Evolutionary conservation across 2,797 vertebrate species (phyloP), one percentile per base, ranked within the genome.

Genomic region (Loris lydekkerianus): DNA sequence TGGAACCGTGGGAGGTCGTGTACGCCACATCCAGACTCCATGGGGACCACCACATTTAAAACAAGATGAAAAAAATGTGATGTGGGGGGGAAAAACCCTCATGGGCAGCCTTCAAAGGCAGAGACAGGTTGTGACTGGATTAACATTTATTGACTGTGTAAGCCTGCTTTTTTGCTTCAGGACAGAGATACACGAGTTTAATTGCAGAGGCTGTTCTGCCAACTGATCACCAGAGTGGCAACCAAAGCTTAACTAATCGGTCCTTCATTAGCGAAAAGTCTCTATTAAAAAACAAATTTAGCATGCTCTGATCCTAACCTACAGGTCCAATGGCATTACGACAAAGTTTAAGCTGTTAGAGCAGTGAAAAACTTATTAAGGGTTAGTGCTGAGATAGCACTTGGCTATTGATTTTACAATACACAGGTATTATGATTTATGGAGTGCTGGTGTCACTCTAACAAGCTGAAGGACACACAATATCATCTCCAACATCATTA

Each of bases 371-470:
- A 99, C 99, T 99, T 99, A 99, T 99, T 99, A 99, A 99, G 99
- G 99, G 98, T 99, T 99, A 99, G 99, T 98, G 99, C 99, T 99
- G 99, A 99, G 99, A 98, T 99, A 99, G 99, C 99, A 99, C 99
- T 99, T 99, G 99, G 99, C 98, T 99, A 99, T 99, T 99, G 99
- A 99, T 99, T 99, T 99, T 99, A 99, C 99, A 99, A 99, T 99
- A 99, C 99, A 99, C 99, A 99, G 99, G 99, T 99, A 99, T 99
- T 99, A 99, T 99, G 99, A 99, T 99, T 99, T 99, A 99, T 99
- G 99, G 99, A 99, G 99, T 99, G 99, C 99, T 99, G 98, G 99
- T 99, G 99, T 99, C 99, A 99, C 99, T 99, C 99, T 99, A 99
- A 99, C 99, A 99, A 99, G 99, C 99, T 99, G 99, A 99, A 99